Base-by-base conservation (phyloP, 2,113 vertebrate genomes). In the Thamnaconus septentrionalis region DNA sequence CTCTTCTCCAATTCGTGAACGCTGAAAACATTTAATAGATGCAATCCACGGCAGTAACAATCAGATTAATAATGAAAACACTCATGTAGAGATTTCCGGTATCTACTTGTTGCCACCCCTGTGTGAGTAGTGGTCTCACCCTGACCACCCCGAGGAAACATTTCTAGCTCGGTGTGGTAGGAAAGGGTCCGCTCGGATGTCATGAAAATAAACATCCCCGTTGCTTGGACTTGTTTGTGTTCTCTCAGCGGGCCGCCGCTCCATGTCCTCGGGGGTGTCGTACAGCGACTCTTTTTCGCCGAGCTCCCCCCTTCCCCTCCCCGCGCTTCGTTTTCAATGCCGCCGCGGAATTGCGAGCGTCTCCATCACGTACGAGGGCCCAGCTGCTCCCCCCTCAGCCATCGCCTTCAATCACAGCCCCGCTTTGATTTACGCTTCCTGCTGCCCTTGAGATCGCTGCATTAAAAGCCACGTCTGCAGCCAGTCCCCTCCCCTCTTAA, bases 351-450 rank as follows among this genome's bases (percentile, higher is more conserved):
- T 72, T 73, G 55, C 45, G 56, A 61, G 45, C 49, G 63, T 71
- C 60, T 68, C 68, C 62, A 48, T 74, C 71, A 61, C 60, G 12
- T 69, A 50, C 48, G 42, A 62, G 59, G 10, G 53, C 44, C 61
- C 85, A 89, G 79, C 68, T 86, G 88, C 74, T 78, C 66, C 52
- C 56, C 71, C 59, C 60, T 68, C 70, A 42, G 64, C 73, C 3
- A 50, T 73, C 58, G 18, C 71, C 53, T 75, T 80, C 68, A 80
- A 65, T 81, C 68, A 66, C 61, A 69, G 60, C 31, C 7, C 66
- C n/a, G 5, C 11, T 71, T 82, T 86, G 82, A 86, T 81, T 80
- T 73, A 83, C 76, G 67, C 80, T 88, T 90, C 81, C 88, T 85
- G 76, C 65, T 71, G 73, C 71, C 56, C 49, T 80, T 55, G 41